Evolutionary conservation across 1,140 invertebrate species (phyloP), one percentile per base, ranked within the genome.

Genomic region (Trachymyrmex cornetzi): DNA sequence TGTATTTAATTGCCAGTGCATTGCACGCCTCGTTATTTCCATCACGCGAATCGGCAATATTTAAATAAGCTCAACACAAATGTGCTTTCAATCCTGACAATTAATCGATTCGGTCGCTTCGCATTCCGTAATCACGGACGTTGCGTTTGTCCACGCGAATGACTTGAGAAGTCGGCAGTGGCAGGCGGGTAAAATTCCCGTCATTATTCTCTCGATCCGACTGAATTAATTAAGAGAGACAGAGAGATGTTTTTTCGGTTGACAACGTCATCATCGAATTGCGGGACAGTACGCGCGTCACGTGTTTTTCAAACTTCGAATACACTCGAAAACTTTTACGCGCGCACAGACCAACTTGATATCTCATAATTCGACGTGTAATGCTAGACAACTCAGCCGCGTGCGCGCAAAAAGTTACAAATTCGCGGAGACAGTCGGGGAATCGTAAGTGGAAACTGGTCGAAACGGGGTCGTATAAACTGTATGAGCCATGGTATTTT

Each of bases 11-110:
- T 87, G 89, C 88, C 38, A 53, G 48, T 27, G 30, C 72, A 50
- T 86, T 80, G 87, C 86, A 81, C 57, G 81, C 55, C 69, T 90
- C 89, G 87, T 91, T 90, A 90, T 88, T 88, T 80, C 64, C 71
- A 90, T 91, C 90, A 90, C 87, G 38, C 61, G 69, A 79, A 81
- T 88, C 48, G 86, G n/a, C 50, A 74, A 90, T 90, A 90, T 90
- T 90, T 90, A 88, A 90, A 90, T 90, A 90, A 90, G 85, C 86
- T 90, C 61, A 69, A 71, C 30, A 85, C 74, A 72, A 86, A 86
- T 71, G 79, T 63, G 64, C 85, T 80, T 82, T 77, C 89, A 87
- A 24, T 63, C 22, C 14, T 34, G 59, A 74, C 59, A 79, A 89
- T 86, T 77, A 75, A 64, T 55, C 82, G 38, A 55, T 16, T 9